Evolutionary conservation across 2,797 vertebrate genomes (phyloP), one percentile per base, ranked within the genome.

Genomic region (Urosaurus nigricauda): DNA sequence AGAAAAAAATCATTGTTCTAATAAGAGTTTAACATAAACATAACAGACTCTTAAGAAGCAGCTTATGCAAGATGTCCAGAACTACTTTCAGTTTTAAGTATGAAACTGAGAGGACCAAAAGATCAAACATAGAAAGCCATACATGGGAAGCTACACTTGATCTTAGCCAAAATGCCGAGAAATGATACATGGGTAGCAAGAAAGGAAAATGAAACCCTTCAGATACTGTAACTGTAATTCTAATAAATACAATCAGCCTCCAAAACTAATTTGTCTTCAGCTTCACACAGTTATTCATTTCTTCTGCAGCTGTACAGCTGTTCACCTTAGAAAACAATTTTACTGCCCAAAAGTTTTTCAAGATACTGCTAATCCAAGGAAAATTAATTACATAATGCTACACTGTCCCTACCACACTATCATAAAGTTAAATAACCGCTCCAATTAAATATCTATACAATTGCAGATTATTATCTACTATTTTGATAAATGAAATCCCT

Each of bases 391-490:
- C 87, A 5, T 40, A 26, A 0, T 8, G 71, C 47, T 7, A 86
- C 77, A 85, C 35, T 77, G 90, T 90, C 32, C 13, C 84, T 86
- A 91, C 71, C 12, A 47, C 29, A 37, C 1, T 37, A 26, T 43
- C 92, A 87, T 0, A 32, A 94, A 93, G 58, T 29, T 40, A 47
- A 87, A 29, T 19, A 74, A 68, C 14, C 73, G 81, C 89, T 93
- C 58, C 70, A 11, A 84, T 53, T 93, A 91, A 90, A 84, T 87
- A 88, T 29, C 83, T 24, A 12, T 63, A 90, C 51, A 1, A 47
- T 86, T 88, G 84, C 56, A 21, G 3, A 47, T 51, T 94, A 90
- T 90, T 26, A 68, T 35, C 68, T 53, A 2, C 94, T 91, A 87
- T 90, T 83, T n/a, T 40, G 74, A 85, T 86, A 80, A 86, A 87